These are phyloP conservation scores for Agonum fuliginosum DNA, from an alignment of 2,888 invertebrate species.

Conservation along the genomic window DNA sequence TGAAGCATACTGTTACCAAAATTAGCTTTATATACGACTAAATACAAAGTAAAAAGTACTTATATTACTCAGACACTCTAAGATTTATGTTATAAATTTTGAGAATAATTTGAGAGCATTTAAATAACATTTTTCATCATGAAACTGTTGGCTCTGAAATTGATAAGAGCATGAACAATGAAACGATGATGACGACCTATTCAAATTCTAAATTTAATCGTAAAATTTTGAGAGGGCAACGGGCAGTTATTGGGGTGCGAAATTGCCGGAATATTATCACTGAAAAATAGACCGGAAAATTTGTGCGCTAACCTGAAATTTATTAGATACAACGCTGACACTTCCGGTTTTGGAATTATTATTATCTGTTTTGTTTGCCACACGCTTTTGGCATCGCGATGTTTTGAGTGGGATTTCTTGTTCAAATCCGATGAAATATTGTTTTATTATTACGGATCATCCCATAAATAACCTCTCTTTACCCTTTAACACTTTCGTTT, in stretches of 20 bases:
- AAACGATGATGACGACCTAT: slow-evolving; percentile 48
- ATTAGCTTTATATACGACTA: too few relatives aligned
- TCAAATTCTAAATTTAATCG: slow-evolving; percentile 42
- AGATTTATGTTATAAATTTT: too few relatives aligned
- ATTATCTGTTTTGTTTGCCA: slow-evolving; percentile 26
- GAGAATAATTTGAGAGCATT: too few relatives aligned
- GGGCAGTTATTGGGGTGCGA: slow-evolving; percentile 58
- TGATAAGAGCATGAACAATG: background rate
- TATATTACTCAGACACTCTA: too few relatives aligned
- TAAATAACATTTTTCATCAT: too few relatives aligned
- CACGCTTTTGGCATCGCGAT: background rate
- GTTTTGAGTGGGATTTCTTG: slow-evolving; percentile 34
- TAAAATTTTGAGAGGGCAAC: slow-evolving; percentile 45
- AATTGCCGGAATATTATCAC: slow-evolving; percentile 55
- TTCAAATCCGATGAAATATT: slow-evolving; percentile 32
- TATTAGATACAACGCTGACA: slow-evolving; percentile 43
- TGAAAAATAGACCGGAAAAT: slow-evolving; percentile 59
- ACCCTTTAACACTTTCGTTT: slow-evolving; percentile 4
- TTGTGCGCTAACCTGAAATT: slow-evolving; percentile 49
- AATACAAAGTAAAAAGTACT: too few relatives aligned
- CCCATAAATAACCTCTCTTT: background rate
- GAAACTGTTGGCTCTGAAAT: background rate
- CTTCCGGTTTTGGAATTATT: slow-evolving; percentile 48
- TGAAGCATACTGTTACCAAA: too few relatives aligned
- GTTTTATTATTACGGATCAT: slow-evolving; percentile 8